Evolutionary conservation across 1,140 invertebrate species (phyloP).

Genomic region (Cyclina sinensis): DNA sequence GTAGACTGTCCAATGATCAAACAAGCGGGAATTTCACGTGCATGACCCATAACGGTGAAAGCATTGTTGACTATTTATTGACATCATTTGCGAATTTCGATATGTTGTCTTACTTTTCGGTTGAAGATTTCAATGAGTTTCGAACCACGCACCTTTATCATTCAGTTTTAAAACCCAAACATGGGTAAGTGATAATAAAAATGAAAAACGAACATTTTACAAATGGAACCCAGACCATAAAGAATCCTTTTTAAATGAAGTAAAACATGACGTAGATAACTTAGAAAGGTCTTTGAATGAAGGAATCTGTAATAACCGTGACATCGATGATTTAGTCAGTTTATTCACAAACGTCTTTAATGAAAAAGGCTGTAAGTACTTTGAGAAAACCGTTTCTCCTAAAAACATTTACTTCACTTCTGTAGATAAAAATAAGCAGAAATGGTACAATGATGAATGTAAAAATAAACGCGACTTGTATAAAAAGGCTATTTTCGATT

Average conservation of each 20-base stretch:
- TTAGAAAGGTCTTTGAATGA: not conserved
- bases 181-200: not conserved
- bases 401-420: not conserved
- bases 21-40: too few relatives aligned
- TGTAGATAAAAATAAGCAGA: slow-evolving; percentile 1
- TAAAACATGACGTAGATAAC: not conserved
- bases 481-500: not conserved
- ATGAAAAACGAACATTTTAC: not conserved
- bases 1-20: too few relatives aligned
- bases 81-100: slow-evolving; percentile 14
- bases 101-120: not conserved
- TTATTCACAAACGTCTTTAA: not conserved
- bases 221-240: not conserved
- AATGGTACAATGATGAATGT: slow-evolving; percentile 1
- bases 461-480: not conserved
- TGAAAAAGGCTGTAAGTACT: not conserved
- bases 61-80: too few relatives aligned
- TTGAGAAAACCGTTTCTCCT: not conserved
- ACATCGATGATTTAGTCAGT: not conserved
- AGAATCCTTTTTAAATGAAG: not conserved
- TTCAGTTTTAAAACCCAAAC: not conserved
- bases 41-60: too few relatives aligned
- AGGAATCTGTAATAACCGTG: not conserved
- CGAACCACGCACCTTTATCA: slow-evolving; percentile 3
- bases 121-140: slow-evolving; percentile 33